Evolutionary conservation across 2,113 vertebrate species (phyloP).

Genomic region (Tachycineta bicolor): DNA sequence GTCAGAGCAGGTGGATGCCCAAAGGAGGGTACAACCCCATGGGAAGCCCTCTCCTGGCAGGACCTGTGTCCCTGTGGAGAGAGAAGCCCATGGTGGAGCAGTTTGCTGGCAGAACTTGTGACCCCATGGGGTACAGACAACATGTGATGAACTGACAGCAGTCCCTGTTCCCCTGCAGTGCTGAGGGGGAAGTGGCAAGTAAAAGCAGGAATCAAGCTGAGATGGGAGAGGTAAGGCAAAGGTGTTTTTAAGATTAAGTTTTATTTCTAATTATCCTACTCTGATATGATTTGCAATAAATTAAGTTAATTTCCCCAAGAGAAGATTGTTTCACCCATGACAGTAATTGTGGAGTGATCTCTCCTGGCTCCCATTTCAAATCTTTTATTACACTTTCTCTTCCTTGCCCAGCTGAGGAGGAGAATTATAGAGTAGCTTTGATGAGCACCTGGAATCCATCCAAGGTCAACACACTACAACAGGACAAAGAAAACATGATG

Average conservation of each 20-base stretch:
- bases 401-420: not conserved
- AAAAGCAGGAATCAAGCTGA: not conserved
- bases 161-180: accelerated
- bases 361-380: not conserved
- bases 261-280: not conserved
- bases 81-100: not conserved
- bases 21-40: not conserved
- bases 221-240: not conserved
- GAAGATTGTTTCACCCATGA: not conserved
- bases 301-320: not conserved
- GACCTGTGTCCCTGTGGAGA: not conserved
- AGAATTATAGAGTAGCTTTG: not conserved
- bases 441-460: not conserved
- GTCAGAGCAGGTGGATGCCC: not conserved
- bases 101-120: not conserved
- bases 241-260: not conserved
- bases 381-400: not conserved
- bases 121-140: not conserved
- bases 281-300: not conserved
- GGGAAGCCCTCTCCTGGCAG: not conserved
- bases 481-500: not conserved
- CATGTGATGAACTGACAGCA: not conserved
- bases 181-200: not conserved
- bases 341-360: not conserved
- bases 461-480: not conserved